Base-by-base conservation (phyloP, 2,113 vertebrate genomes). In the Ophthalmolycus amberensis region DNA sequence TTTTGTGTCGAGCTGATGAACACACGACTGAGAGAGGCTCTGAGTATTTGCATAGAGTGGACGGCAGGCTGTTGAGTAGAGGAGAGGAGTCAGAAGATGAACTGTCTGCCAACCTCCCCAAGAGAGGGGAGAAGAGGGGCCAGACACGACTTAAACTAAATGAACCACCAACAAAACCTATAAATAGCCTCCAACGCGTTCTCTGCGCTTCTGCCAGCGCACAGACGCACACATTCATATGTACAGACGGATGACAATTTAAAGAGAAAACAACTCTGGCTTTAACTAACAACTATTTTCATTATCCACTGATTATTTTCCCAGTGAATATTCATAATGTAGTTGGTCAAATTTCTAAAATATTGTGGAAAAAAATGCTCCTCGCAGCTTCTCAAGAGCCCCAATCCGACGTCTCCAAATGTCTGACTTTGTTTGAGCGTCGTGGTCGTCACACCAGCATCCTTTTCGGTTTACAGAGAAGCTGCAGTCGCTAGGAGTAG, bases 61-160 rank as follows among this genome's bases (percentile, higher is more conserved):
- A 76, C 88, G 67, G 52, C 59, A 76, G 48, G 70, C 75, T 82
- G 71, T 75, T 76, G 27, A 77, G 64, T 11, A 46, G 73, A 77
- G 52, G 10, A 46, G 70, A 64, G 54, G 54, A 63, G n/a, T 71
- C 70, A 54, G 32, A 75, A 64, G 85, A 86, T 90, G 86, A 91
- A 87, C 86, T 77, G 85, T 82, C 89, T 85, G 63, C 52, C 72
- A 86, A 46, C 54, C 91, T 91, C 90, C 88, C 86, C 6, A 32
- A 70, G 81, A 89, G 86, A 89, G 83, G 84, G 74, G 65, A 72
- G 44, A 46, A 16, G 75, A 62, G 69, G 29, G 77, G 83, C 67
- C 80, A 58, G 72, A 29, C 40, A 14, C 77, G 73, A 84, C 72
- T 76, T 40, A 50, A 81, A 83, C 50, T 67, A 63, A 76, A 83